Evolutionary conservation across 1,140 invertebrate genomes (phyloP).

Genomic region (Euglossa dilemma): DNA sequence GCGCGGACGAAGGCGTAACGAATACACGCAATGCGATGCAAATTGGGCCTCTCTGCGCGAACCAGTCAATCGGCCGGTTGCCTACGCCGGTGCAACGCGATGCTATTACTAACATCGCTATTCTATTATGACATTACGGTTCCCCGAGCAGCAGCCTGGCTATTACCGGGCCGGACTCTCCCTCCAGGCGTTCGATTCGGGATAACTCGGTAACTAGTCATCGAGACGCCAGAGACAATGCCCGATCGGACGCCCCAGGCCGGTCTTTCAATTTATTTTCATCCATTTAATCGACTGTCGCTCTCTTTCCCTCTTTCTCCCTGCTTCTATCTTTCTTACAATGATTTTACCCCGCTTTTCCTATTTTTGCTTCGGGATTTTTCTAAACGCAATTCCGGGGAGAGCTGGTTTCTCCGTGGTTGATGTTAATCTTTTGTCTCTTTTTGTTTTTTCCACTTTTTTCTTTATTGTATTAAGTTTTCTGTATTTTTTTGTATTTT

Average conservation of each 20-base stretch:
- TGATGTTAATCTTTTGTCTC: no score
- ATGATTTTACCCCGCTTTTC: no score
- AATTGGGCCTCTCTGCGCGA: conserved; percentile 77
- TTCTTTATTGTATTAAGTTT: no score
- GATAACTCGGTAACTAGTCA: conserved; percentile 51
- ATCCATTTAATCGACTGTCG: conserved; percentile 10
- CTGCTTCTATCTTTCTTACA: not conserved
- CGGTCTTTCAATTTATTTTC: conserved; percentile 44
- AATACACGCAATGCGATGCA: conserved; percentile 80
- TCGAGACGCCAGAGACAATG: conserved; percentile 52
- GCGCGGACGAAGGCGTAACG: conserved; percentile 76
- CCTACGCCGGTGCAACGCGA: conserved; percentile 67
- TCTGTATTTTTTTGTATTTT: no score
- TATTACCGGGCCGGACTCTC: conserved; percentile 53
- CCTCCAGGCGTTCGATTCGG: conserved; percentile 55
- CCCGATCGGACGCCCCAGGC: conserved; percentile 27
- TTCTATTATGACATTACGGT: conserved; percentile 81
- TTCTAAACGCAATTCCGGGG: no score
- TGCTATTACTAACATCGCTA: conserved; percentile 82
- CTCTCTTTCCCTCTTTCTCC: not conserved
- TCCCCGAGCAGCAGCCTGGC: conserved; percentile 69
- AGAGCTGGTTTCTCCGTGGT: no score
- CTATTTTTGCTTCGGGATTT: not conserved
- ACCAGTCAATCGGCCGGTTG: conserved; percentile 65
- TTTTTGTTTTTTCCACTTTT: no score